These are phyloP conservation scores for Melanotaenia pygmaea DNA, from an alignment of 2,797 vertebrate species.

Conservation along the genomic window DNA sequence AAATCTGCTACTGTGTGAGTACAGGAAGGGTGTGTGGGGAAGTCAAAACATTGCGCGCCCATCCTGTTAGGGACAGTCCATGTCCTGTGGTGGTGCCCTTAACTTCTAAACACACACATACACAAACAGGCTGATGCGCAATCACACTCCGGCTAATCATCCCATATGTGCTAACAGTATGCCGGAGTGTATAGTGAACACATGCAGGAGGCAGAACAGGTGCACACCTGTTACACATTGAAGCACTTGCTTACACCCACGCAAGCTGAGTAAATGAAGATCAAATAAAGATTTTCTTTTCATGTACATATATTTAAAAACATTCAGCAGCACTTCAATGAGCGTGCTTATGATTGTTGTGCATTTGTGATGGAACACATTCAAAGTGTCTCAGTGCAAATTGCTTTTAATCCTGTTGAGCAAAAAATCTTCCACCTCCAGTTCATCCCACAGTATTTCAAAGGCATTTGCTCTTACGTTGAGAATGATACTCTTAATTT, in stretches of 20 bases:
- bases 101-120: slow-evolving; percentile 62
- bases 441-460: slow-evolving; percentile 41
- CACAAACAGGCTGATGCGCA: slow-evolving; percentile 38
- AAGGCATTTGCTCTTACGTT: slow-evolving; percentile 25
- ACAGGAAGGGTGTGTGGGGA: slow-evolving; percentile 88
- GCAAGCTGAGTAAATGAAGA: slow-evolving; percentile 41
- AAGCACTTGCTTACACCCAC: slow-evolving; percentile 24
- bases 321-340: slow-evolving; percentile 13
- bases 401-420: slow-evolving; percentile 47
- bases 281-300: slow-evolving; percentile 51
- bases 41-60: slow-evolving; percentile 84
- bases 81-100: slow-evolving; percentile 81
- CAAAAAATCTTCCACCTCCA: slow-evolving; percentile 47
- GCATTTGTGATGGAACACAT: slow-evolving; percentile 31
- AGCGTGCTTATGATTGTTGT: slow-evolving; percentile 28
- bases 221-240: slow-evolving; percentile 74
- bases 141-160: slow-evolving; percentile 58
- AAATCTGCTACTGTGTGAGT: slow-evolving; percentile 74
- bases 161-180: slow-evolving; percentile 71
- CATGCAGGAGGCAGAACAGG: slow-evolving; percentile 67
- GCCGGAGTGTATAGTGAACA: slow-evolving; percentile 35
- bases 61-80: slow-evolving; percentile 87
- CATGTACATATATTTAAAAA: slow-evolving; percentile 39
- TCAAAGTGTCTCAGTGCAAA: slow-evolving; percentile 40
- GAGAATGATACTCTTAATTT: slow-evolving; percentile 38